Percentiles rank a stretch among this genome's conserved stretches.
Conservation (phyloP, 2,888 invertebrate species). For the Hirtodrosophila histrioides region DNA sequence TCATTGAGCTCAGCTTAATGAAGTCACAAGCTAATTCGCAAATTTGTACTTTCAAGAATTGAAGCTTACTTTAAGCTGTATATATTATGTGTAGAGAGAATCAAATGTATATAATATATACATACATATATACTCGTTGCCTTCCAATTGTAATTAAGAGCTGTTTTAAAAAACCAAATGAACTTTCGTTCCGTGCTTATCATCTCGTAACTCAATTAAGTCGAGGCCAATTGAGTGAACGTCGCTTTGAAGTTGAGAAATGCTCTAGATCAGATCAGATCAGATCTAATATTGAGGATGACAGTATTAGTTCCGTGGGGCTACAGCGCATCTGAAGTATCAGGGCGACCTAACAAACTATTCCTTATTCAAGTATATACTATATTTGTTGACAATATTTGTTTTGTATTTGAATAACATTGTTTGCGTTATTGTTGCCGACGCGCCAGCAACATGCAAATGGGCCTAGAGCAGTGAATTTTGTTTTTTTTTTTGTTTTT, state of each 20-base stretch:
- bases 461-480: conserved; percentile 14
- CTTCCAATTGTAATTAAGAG: conserved; percentile 30
- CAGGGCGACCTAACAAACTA: conserved; percentile 2
- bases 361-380: too few relatives aligned
- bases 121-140: conserved; percentile 1
- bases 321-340: conserved; percentile 14
- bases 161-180: conserved; percentile 15
- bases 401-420: conserved; percentile 62
- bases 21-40: conserved; percentile 5
- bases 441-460: conserved; percentile 62
- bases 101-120: background rate
- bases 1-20: background rate
- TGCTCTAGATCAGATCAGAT: background rate
- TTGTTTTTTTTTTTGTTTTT: too few relatives aligned
- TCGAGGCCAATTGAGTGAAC: conserved; percentile 41
- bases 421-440: conserved; percentile 64
- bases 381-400: conserved; percentile 62
- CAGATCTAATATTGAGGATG: background rate
- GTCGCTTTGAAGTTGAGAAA: conserved; percentile 12
- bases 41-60: background rate
- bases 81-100: background rate
- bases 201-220: conserved; percentile 41
- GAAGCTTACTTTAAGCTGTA: too few relatives aligned
- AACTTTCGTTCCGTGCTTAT: conserved; percentile 30
- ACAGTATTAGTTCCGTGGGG: background rate